Conservation (phyloP, 2,888 invertebrate genomes). For the Azorinus chamasolen region DNA sequence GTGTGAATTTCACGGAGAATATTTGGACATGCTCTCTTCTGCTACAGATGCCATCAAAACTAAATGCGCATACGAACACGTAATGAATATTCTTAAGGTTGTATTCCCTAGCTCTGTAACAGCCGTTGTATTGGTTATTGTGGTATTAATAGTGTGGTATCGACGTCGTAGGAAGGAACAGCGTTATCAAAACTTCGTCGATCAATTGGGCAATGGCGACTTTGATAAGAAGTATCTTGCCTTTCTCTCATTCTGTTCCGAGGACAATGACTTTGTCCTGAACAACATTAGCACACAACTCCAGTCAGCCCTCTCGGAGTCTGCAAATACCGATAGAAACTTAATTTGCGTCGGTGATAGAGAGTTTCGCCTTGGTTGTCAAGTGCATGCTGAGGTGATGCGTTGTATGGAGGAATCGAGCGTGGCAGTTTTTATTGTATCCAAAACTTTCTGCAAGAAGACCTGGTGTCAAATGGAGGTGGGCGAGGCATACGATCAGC, state of each 20-base stretch:
- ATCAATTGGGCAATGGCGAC: background rate
- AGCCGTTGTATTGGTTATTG: background rate
- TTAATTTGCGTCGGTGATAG: conserved; percentile 23
- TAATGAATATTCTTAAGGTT: background rate
- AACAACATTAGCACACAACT: conserved; percentile 18
- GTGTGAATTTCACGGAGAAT: conserved; percentile 16
- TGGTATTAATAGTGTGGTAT: background rate
- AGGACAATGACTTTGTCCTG: conserved; percentile 22
- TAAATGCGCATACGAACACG: background rate
- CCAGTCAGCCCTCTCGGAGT: conserved; percentile 1
- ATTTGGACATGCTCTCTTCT: background rate
- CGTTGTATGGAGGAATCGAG: conserved; percentile 31
- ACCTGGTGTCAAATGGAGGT: conserved; percentile 34
- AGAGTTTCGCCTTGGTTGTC: conserved; percentile 17
- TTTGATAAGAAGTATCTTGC: conserved; percentile 5
- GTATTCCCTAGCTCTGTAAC: background rate
- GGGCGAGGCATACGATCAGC: conserved; percentile 16
- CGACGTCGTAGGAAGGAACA: conserved; percentile 2
- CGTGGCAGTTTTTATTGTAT: conserved; percentile 22
- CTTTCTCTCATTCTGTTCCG: conserved; percentile 28
- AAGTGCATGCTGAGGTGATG: conserved; percentile 20
- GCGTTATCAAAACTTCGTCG: background rate
- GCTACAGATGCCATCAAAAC: background rate
- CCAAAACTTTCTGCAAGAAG: conserved; percentile 30
- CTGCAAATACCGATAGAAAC: conserved; percentile 3